Evolutionary conservation across 2,888 invertebrate genomes (phyloP).

Genomic region (Oligia latruncula): DNA sequence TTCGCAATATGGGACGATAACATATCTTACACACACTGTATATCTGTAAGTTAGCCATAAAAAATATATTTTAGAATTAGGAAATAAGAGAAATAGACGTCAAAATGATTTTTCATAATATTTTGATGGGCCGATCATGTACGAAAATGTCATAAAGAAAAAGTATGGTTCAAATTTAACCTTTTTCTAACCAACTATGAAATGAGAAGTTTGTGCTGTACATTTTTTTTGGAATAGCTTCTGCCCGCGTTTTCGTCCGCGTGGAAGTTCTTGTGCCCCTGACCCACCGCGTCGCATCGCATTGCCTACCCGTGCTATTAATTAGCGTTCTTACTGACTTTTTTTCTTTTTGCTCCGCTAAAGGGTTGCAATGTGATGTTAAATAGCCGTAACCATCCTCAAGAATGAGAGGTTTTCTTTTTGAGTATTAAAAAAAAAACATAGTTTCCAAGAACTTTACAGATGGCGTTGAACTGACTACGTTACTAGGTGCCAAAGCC

Average conservation of each 20-base stretch:
- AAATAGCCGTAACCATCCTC: not conserved
- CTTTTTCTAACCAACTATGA: not conserved
- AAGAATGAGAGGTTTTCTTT: no score
- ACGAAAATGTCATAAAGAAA: not conserved
- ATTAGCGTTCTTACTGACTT: not conserved
- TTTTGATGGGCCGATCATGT: not conserved
- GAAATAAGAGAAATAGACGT: slow-evolving; percentile 8
- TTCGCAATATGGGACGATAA: not conserved
- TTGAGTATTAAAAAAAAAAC: no score
- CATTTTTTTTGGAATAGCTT: not conserved
- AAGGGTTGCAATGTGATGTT: not conserved
- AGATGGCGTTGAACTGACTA: no score
- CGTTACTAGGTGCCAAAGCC: no score
- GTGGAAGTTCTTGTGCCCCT: not conserved
- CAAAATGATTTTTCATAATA: slow-evolving; percentile 38
- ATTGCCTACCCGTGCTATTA: not conserved
- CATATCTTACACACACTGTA: slow-evolving; percentile 20
- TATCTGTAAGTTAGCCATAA: slow-evolving; percentile 28
- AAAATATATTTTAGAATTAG: slow-evolving; percentile 14
- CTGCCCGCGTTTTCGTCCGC: not conserved
- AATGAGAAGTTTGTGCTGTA: not conserved
- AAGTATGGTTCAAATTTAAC: not conserved
- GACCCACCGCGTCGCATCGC: not conserved
- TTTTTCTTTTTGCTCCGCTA: not conserved
- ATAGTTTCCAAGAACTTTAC: no score